Percentiles rank a stretch among this genome's conserved stretches.
Evolutionary conservation across 2,888 invertebrate species (phyloP).

Genomic region (Orthosia gracilis): DNA sequence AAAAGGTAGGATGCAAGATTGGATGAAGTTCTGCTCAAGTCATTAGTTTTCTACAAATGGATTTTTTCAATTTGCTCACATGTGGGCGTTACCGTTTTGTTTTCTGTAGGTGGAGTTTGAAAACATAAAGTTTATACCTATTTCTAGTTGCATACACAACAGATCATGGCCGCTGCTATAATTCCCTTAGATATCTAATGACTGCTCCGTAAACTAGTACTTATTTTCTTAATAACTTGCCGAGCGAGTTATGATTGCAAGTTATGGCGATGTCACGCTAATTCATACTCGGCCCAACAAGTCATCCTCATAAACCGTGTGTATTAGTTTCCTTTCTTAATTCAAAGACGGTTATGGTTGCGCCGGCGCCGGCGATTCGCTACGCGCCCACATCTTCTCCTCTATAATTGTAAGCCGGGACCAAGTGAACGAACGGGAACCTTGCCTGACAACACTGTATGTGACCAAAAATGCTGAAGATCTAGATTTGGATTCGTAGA

Average conservation of each 20-base stretch:
- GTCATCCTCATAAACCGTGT: conserved; percentile 67
- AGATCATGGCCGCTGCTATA: conserved; percentile 11
- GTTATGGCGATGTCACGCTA: conserved; percentile 66
- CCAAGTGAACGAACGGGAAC: conserved; percentile 72
- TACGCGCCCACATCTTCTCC: conserved; percentile 74
- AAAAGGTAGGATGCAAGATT: conserved; percentile 12
- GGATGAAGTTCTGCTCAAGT: neutral
- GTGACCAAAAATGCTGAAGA: conserved; percentile 51
- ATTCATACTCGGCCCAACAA: conserved; percentile 58
- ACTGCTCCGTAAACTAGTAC: conserved; percentile 47
- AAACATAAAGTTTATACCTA: conserved; percentile 5
- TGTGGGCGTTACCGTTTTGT: conserved; percentile 40
- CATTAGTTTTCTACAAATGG: conserved; percentile 23
- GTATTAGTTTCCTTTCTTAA: conserved; percentile 69
- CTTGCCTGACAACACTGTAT: conserved; percentile 68
- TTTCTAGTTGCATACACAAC: neutral
- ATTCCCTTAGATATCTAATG: conserved; percentile 18
- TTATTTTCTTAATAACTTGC: conserved; percentile 55
- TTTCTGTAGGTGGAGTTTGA: conserved; percentile 37
- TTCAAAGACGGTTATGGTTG: conserved; percentile 73
- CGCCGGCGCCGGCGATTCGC: conserved; percentile 80
- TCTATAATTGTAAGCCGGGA: conserved; percentile 72
- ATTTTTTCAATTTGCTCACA: conserved; percentile 19
- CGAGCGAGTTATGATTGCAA: conserved; percentile 56
- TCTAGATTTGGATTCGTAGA: neutral